A percentile compares a stretch with the other conserved stretches of the same genome.
These are phyloP conservation scores for Macaria notata DNA, from an alignment of 2,888 invertebrate genomes.

Conservation along the genomic window DNA sequence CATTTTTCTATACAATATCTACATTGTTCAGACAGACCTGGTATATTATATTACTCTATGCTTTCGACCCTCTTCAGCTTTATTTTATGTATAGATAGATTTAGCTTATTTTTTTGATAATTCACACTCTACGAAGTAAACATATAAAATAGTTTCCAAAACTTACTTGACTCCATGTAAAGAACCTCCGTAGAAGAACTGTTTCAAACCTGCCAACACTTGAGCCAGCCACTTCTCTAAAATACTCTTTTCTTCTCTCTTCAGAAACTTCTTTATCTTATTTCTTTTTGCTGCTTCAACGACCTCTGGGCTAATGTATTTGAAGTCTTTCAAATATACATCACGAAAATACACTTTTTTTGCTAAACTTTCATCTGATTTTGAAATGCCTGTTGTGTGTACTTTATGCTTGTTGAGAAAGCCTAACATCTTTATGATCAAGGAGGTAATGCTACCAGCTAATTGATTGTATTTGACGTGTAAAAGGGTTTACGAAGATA, in stretches of 20 bases:
- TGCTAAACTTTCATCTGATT: conserved; percentile 35
- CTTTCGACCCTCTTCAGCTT: no score
- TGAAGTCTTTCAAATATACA: conserved; percentile 66
- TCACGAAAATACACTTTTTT: conserved; percentile 53
- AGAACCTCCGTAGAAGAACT: conserved; percentile 71
- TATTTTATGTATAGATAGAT: no score
- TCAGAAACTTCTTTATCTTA: conserved; percentile 27
- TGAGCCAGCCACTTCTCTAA: conserved; percentile 57
- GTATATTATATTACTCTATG: no score
- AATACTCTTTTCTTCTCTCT: conserved; percentile 34
- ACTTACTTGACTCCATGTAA: conserved; percentile 77
- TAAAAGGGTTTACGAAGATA: no score
- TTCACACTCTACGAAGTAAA: no score
- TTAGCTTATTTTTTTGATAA: no score
- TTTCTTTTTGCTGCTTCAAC: conserved; percentile 35
- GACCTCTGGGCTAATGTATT: conserved; percentile 60
- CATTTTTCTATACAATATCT: no score
- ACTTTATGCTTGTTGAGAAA: conserved; percentile 34
- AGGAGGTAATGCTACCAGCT: no score
- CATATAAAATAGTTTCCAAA: neutral
- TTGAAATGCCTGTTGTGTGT: conserved; percentile 27
- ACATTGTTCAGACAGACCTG: no score
- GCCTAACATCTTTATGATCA: conserved; percentile 34
- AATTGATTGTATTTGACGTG: no score
- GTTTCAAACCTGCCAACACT: conserved; percentile 63